Evolutionary conservation across 2,888 invertebrate genomes (phyloP).

Genomic region (Bombyx huttoni): DNA sequence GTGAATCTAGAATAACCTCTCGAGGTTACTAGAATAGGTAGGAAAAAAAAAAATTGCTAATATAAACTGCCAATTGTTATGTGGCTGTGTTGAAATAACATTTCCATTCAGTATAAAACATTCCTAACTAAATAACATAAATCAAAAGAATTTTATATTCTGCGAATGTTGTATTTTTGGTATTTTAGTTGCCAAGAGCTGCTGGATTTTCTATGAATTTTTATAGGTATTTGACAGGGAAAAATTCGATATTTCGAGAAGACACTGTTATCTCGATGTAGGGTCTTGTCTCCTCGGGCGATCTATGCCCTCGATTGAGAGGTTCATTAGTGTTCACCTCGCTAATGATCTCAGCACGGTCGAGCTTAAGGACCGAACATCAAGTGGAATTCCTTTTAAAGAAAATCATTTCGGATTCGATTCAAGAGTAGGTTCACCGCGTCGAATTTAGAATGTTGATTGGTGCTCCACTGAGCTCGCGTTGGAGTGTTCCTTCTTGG

Average conservation of each 20-base stretch:
- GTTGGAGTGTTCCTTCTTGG: not conserved
- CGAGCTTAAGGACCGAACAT: slow-evolving; percentile 17
- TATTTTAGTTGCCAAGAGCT: no score
- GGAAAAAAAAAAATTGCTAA: no score
- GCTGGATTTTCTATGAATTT: not conserved
- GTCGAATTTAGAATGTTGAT: not conserved
- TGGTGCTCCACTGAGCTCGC: not conserved
- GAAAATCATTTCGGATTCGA: not conserved
- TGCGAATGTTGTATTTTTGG: no score
- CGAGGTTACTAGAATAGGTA: no score
- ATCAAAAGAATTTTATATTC: no score
- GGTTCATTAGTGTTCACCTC: slow-evolving; percentile 58
- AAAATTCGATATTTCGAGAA: slow-evolving; percentile 28
- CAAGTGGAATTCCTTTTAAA: slow-evolving; percentile 17
- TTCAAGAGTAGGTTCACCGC: not conserved
- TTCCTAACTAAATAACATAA: no score
- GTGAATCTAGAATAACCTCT: no score
- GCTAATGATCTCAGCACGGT: slow-evolving; percentile 45
- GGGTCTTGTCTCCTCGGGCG: slow-evolving; percentile 28
- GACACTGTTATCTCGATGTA: slow-evolving; percentile 22
- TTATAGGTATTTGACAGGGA: slow-evolving; percentile 1
- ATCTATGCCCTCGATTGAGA: slow-evolving; percentile 40
- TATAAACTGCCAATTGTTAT: no score
- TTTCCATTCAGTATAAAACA: no score
- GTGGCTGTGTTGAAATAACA: no score